phyloP scores from a whole-genome alignment of 2,888 invertebrate species.

The Cancer borealis region DNA sequence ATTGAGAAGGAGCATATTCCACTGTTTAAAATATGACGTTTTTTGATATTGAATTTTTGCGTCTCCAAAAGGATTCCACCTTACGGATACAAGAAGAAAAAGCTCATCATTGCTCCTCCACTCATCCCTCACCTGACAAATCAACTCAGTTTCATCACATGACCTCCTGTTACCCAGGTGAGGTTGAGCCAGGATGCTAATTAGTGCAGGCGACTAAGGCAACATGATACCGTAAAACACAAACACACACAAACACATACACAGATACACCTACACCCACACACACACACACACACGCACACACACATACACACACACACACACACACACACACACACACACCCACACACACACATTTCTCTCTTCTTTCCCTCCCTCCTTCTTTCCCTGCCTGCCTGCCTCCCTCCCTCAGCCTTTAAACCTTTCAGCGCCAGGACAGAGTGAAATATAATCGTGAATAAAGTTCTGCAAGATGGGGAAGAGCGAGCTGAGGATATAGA shows the following conservation, averaged over 20 bases:
- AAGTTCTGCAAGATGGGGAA: slow-evolving; percentile 6
- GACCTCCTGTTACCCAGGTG: background rate
- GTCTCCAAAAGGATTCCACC: background rate
- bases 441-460: slow-evolving; percentile 1
- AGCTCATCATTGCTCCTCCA: background rate
- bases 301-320: background rate
- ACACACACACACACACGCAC: background rate
- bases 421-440: background rate
- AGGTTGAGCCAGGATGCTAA: background rate
- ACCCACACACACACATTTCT: background rate
- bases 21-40: background rate
- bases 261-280: slow-evolving; percentile 38
- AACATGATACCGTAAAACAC: background rate
- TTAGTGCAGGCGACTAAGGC: background rate
- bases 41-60: background rate
- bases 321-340: background rate
- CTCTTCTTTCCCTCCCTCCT: background rate
- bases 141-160: background rate
- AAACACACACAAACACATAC: slow-evolving; percentile 35
- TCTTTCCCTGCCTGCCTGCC: background rate
- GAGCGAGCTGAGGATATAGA: background rate
- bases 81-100: background rate
- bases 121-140: background rate
- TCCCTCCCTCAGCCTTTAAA: background rate
- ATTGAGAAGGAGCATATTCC: background rate